phyloP scores from a whole-genome alignment of 2,888 invertebrate species.

The Byasa hedistus region DNA sequence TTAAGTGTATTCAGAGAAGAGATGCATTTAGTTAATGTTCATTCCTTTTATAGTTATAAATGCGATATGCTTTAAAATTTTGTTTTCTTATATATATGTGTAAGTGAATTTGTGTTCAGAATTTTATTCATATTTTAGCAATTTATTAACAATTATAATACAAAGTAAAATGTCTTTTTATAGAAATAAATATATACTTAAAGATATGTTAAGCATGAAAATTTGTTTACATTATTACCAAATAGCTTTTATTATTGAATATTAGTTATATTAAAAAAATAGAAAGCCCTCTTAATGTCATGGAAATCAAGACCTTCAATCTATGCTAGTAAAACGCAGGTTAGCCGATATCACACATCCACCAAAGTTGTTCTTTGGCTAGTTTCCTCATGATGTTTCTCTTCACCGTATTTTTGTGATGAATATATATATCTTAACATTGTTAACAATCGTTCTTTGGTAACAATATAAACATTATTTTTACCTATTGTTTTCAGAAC shows the following conservation, averaged over 20 bases:
- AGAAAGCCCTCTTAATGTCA: no score
- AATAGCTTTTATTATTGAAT: background rate
- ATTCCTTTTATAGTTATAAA: background rate
- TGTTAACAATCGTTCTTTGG: background rate
- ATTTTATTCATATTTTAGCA: background rate
- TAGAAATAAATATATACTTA: background rate
- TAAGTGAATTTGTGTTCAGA: background rate
- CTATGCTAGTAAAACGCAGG: no score
- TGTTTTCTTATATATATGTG: background rate
- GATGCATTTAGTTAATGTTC: background rate
- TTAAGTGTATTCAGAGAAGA: background rate
- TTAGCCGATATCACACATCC: no score
- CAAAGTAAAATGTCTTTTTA: no score
- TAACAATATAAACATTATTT: constrained; percentile 10
- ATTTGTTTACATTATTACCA: background rate
- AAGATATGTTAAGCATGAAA: background rate
- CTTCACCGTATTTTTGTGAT: no score
- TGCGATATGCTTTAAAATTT: background rate
- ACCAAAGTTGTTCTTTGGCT: no score
- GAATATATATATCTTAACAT: no score
- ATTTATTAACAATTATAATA: background rate
- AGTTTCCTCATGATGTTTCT: no score
- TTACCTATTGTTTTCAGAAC: background rate
- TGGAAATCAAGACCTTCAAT: no score
- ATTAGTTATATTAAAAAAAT: background rate